Conservation (phyloP, 92 coral and sea anemone species). For the Anthopleura xanthogrammica region DNA sequence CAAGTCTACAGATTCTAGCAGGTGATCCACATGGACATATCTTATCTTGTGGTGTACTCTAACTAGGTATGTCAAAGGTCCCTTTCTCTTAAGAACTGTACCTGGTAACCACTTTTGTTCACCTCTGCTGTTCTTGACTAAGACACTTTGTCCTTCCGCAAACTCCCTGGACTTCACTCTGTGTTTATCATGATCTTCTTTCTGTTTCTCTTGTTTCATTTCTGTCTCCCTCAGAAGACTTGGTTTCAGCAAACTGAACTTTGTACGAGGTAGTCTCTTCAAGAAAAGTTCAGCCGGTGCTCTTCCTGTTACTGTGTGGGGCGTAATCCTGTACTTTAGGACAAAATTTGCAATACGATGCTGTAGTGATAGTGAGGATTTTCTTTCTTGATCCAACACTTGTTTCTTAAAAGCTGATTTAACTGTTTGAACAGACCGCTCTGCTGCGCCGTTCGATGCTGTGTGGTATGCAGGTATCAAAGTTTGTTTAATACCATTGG, state of each 20-base stretch:
- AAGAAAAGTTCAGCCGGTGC: slow-evolving; percentile 52
- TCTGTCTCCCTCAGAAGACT: slow-evolving; percentile 37
- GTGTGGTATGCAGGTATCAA: slow-evolving; percentile 49
- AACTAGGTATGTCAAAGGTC: not conserved
- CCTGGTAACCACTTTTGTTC: not conserved
- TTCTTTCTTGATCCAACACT: slow-evolving; percentile 3
- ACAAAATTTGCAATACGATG: slow-evolving; percentile 41
- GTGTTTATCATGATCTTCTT: slow-evolving; percentile 38
- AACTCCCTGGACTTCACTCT: slow-evolving; percentile 28
- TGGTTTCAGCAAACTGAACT: slow-evolving; percentile 41
- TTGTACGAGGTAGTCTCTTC: slow-evolving; percentile 36
- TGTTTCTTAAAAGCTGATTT: slow-evolving; percentile 33
- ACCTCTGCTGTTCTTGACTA: not conserved
- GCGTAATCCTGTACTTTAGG: slow-evolving; percentile 34
- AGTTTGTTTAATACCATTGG: slow-evolving; percentile 29
- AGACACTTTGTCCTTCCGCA: not conserved
- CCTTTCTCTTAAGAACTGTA: not conserved
- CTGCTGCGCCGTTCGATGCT: slow-evolving; percentile 37
- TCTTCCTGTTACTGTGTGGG: slow-evolving; percentile 52
- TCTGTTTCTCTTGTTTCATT: slow-evolving; percentile 39
- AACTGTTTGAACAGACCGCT: slow-evolving; percentile 39
- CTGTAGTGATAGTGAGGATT: not conserved
- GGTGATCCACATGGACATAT: no score
- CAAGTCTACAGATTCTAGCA: no score
- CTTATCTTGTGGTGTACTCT: no score